These are phyloP conservation scores for Epinotia demarniana DNA, from an alignment of 2,888 invertebrate species.

Conservation along the genomic window DNA sequence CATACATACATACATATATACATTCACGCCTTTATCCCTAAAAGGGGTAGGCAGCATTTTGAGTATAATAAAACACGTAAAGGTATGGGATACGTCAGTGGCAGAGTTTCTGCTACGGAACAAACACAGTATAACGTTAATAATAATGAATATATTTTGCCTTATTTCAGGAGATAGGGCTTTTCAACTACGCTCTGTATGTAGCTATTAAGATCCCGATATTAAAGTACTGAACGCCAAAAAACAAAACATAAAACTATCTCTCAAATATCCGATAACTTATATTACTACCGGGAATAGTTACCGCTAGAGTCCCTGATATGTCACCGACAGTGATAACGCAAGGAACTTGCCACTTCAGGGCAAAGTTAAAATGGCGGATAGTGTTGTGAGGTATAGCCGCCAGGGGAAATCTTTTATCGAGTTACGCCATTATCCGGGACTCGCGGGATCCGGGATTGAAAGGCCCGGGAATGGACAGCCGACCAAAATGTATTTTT, in stretches of 20 bases:
- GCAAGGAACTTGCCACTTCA: constrained; percentile 38
- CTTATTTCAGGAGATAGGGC: too few relatives aligned
- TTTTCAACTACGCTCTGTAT: too few relatives aligned
- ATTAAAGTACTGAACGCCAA: neutral
- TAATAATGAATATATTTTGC: too few relatives aligned
- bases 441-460: constrained; percentile 26
- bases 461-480: constrained; percentile 42
- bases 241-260: neutral
- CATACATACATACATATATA: too few relatives aligned
- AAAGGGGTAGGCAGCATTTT: too few relatives aligned
- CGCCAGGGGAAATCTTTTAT: constrained; percentile 81
- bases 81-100: too few relatives aligned
- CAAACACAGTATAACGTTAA: too few relatives aligned
- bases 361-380: constrained; percentile 41
- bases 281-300: constrained; percentile 37
- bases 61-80: too few relatives aligned
- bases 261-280: constrained; percentile 18
- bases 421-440: constrained; percentile 73
- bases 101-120: too few relatives aligned
- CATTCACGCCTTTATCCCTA: too few relatives aligned
- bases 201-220: too few relatives aligned
- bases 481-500: constrained; percentile 45
- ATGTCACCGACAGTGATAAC: constrained; percentile 29
- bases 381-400: constrained; percentile 56
- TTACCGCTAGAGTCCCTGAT: constrained; percentile 16